Evolutionary conservation across 2,797 vertebrate genomes (phyloP), one percentile per base, ranked within the genome.

Genomic region (Siniperca obscura): DNA sequence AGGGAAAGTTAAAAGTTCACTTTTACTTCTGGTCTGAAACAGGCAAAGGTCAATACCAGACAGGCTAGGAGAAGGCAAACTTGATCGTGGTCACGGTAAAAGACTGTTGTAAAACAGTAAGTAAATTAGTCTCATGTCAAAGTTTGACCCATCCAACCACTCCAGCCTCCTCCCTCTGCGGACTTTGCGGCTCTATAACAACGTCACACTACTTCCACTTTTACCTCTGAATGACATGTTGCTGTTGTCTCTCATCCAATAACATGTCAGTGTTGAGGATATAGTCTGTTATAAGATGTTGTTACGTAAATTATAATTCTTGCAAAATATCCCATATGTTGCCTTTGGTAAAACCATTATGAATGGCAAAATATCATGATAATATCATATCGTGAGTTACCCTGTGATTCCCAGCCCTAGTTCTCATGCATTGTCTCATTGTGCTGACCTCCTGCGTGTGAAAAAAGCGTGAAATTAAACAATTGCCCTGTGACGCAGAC

Each of bases 391-490:
- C 0, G 14, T 62, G 60, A 80, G 60, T 68, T 52, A 38, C 11
- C n/a, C 53, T 68, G 42, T 74, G 44, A 80, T 77, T 57, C 34
- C 48, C 55, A 81, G 44, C 22, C 30, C 34, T 57, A 30, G 5
- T 68, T 83, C 36, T 53, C 71, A 79, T 84, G 64, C 71, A 68
- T 83, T 76, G 30, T 82, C 59, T 77, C 59, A 84, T 80, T 89
- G 80, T 87, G 86, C 84, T 93, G 86, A 90, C 82, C 86, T 86
- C 64, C 57, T 82, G 80, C 78, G 77, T 90, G 87, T 90, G 86
- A 88, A 89, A 81, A 90, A 89, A 82, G 89, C 81, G 40, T 92
- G 89, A 91, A 90, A 92, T 91, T 80, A 89, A 91, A 90, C 81
- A 88, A 85, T 78, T 90, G 80, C 85, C 85, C 57, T 46, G 75